A percentile compares a stretch with the other conserved stretches of the same genome.
Evolutionary conservation across 2,797 vertebrate species (phyloP).

Genomic region (Tenualosa ilisha): DNA sequence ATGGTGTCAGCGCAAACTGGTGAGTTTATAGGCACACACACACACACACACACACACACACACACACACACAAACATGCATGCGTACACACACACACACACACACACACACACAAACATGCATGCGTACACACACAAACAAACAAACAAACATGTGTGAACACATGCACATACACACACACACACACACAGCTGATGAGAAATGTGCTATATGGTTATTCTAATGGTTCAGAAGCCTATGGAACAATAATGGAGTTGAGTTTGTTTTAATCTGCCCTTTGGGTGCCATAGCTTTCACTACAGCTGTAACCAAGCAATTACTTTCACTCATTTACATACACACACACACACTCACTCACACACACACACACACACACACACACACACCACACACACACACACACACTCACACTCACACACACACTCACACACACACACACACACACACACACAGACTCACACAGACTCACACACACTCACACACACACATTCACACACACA

Average conservation of each 20-base stretch:
- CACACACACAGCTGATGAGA: neutral
- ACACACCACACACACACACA: neutral
- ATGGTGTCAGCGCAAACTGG: slow-evolving; percentile 99
- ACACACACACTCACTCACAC: slow-evolving; percentile 28
- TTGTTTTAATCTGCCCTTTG: neutral
- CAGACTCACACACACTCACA: too few species aligned
- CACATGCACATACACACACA: neutral
- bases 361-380: slow-evolving; percentile 35
- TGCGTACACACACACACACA: neutral
- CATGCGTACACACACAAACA: neutral
- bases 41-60: neutral
- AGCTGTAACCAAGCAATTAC: neutral
- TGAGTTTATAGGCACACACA: slow-evolving; percentile 70
- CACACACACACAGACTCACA: too few species aligned
- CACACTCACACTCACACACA: neutral
- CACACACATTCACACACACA: neutral
- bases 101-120: neutral
- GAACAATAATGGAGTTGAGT: neutral
- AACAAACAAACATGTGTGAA: neutral
- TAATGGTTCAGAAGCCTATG: neutral
- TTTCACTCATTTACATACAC: neutral
- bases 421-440: neutral
- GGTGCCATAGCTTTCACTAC: neutral
- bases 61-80: neutral
- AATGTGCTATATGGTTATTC: too few species aligned